phyloP scores from a whole-genome alignment of 2,888 invertebrate species.

The Serrognathus titanus region DNA sequence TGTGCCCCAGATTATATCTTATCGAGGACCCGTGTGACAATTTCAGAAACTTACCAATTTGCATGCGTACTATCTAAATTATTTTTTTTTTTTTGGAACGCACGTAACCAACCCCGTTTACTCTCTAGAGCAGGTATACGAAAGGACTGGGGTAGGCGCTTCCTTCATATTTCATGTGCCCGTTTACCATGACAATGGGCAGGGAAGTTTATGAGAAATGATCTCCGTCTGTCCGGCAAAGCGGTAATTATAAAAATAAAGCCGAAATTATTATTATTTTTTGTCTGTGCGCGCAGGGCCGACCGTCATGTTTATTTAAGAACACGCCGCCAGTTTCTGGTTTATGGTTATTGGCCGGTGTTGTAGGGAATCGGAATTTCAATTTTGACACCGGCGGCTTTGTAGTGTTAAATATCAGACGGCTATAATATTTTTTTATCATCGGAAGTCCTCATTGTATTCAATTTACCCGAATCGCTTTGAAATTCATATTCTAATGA shows the following conservation, averaged over 20 bases:
- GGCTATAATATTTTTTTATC: constrained; percentile 3
- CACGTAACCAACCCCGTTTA: constrained; percentile 1
- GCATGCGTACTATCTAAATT: neutral
- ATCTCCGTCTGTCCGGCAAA: constrained; percentile 26
- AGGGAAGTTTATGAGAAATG: constrained; percentile 33
- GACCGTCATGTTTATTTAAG: constrained; percentile 30
- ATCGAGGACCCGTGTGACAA: neutral
- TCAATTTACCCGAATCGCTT: constrained; percentile 3
- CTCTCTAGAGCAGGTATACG: neutral
- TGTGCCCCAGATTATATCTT: neutral
- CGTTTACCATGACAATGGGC: constrained; percentile 38
- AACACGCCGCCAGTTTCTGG: constrained; percentile 27
- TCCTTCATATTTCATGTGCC: constrained; percentile 35
- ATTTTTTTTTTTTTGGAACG: neutral
- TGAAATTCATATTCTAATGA: no score
- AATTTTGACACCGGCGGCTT: constrained; percentile 23
- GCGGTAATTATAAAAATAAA: constrained; percentile 37
- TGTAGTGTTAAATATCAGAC: constrained; percentile 5
- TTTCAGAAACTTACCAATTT: neutral
- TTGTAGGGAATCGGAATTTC: constrained; percentile 21
- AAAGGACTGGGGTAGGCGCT: constrained; percentile 15
- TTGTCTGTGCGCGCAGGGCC: constrained; percentile 26
- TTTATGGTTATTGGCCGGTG: constrained; percentile 28
- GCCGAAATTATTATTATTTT: constrained; percentile 27
- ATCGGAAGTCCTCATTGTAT: constrained; percentile 15